Evolutionary conservation across 1,140 invertebrate genomes (phyloP), one percentile per base, ranked within the genome.

Genomic region (Drosophila novamexicana): DNA sequence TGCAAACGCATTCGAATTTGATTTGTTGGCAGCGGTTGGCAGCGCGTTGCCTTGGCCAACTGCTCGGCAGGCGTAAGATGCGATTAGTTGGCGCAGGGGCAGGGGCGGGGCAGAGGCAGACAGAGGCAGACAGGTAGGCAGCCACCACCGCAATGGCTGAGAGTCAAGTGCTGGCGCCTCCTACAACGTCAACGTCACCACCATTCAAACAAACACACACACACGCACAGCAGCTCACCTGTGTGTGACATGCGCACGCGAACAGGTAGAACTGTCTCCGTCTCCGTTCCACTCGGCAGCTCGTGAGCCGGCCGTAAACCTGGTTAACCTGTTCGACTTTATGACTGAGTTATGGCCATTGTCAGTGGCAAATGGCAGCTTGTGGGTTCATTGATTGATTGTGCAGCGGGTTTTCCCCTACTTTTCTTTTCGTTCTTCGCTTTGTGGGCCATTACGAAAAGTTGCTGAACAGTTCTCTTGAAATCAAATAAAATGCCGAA

Each of bases 1-100:
- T 88, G 83, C 75, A 79, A 77, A 63, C 76, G 77, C 79, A 82
- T 79, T 67, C 67, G 65, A 88, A 86, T 86, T 86, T 86, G 83
- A 86, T 86, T 86, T 86, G 83, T 88, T 88, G 83, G 83, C 82
- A 79, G 62, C 70, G n/a, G 12, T 32, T 50, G 49, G 49, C 50
- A 58, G 49, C 49, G 53, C 42, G 42, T 34, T 39, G 53, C 59
- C 44, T 61, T 62, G 67, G 56, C 56, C 44, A 40, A 40, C 42
- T 29, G 36, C 45, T 56, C 14, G 37, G 54, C 57, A 44, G 18
- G 7, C 18, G 18, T 39, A 59, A 54, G 54, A 40, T 50, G 42
- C 29, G 54, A 49, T 54, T 49, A 29, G 53, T 7, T 40, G 49
- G 14, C 7, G 29, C 36, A 50, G 22, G 2, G 22, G 22, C 22